A percentile compares a stretch with the other conserved stretches of the same genome.
Evolutionary conservation across 2,113 vertebrate species (phyloP).

Genomic region (Aspiorhynchus laticeps): DNA sequence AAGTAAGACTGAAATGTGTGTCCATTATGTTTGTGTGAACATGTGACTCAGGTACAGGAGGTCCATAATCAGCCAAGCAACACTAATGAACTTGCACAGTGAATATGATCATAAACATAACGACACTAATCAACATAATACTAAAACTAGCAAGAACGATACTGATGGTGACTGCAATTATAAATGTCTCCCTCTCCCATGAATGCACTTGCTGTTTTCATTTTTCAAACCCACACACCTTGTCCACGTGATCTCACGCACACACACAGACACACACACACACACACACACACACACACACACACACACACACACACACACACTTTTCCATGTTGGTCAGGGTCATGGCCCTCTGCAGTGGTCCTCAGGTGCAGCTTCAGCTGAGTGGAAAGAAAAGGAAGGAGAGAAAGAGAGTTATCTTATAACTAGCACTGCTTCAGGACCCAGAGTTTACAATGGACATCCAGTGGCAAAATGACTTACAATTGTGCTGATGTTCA

Average conservation of each 20-base stretch:
- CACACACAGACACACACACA: conserved; percentile 10
- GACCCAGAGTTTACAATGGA: neutral
- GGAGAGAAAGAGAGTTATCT: conserved; percentile 3
- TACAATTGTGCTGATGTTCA: neutral
- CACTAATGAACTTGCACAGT: conserved; percentile 47
- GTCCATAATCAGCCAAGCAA: conserved; percentile 32
- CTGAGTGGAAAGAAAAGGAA: conserved; percentile 57
- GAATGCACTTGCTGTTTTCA: too few species aligned
- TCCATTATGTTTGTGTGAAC: conserved; percentile 44
- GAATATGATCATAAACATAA: conserved; percentile 51
- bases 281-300: neutral
- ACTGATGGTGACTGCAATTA: conserved; percentile 44
- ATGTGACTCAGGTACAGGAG: conserved; percentile 47
- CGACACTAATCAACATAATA: conserved; percentile 50
- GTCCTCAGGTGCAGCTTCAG: conserved; percentile 78
- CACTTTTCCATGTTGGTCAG: conserved; percentile 43
- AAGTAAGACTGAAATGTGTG: conserved; percentile 13
- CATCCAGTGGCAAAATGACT: neutral
- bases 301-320: neutral
- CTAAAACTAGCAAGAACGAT: conserved; percentile 49
- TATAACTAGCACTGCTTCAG: neutral
- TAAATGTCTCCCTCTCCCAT: too few species aligned
- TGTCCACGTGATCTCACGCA: too few species aligned
- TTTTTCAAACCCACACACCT: too few species aligned
- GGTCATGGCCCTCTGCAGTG: conserved; percentile 69